Evolutionary conservation across 2,797 vertebrate species (phyloP), one percentile per base, ranked within the genome.

Genomic region (Champsocephalus gunnari): DNA sequence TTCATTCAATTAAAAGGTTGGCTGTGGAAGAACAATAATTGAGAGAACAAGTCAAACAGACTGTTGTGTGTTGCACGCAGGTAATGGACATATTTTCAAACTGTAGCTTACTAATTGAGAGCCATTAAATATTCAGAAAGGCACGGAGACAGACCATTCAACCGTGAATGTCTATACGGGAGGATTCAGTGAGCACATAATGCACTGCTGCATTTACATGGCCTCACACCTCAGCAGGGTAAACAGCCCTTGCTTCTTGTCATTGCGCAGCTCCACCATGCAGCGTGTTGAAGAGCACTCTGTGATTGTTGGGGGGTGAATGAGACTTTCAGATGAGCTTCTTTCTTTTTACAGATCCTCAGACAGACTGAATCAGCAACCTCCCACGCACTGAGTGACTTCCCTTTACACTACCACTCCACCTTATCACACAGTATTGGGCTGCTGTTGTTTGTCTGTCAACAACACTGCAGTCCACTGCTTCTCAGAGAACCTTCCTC

Each of bases 1-100:
- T 62, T 73, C 68, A 86, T 89, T 66, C 71, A 83, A 91, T 92
- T 86, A 83, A 83, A 86, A 59, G 54, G 64, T 51, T 79, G 66
- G 53, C 58, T 17, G 14, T 59, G 66, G 71, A 74, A 77, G 77
- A 77, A 41, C 11, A 68, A 62, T 41, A 82, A 82, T 53, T 56
- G 38, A 73, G 53, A 88, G 63, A 43, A 80, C 76, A 53, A 73
- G 61, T 38, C 1, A 62, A 68, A 71, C 12, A 50, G 14, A 57
- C 24, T 17, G 55, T 14, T 69, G 57, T 58, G 47, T 55, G 41
- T 48, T 57, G 64, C 41, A 3, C 12, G 24, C 53, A 50, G 60
- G 45, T 76, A 19, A 67, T 45, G 56, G 54, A 49, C 72, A 32
- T 79, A n/a, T 59, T 65, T 71, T 61, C 59, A 66, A 73, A 58